phyloP scores from a whole-genome alignment of 2,113 vertebrate species.

The Hiodon alosoides region DNA sequence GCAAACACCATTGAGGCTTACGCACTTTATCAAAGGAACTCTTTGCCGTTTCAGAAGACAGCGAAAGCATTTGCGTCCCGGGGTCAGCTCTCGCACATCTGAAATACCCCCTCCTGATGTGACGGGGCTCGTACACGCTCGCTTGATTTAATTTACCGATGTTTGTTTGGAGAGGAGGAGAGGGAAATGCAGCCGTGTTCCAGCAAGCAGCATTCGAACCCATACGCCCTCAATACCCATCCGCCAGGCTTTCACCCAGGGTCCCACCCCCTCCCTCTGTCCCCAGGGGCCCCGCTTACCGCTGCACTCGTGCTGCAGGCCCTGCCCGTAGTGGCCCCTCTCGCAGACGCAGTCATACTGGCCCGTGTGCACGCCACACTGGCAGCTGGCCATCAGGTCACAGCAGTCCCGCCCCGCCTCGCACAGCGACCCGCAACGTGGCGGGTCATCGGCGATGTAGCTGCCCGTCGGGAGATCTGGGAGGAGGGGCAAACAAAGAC shows the following conservation, averaged over 20 bases:
- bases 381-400: constrained; percentile 93
- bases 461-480: constrained; percentile 88
- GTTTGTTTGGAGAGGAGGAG: too few relatives aligned
- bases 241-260: background rate
- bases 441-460: constrained; percentile 89
- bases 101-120: too few relatives aligned
- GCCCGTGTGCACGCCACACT: constrained; percentile 92
- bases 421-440: constrained; percentile 81
- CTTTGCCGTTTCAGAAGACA: too few relatives aligned
- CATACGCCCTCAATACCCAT: too few relatives aligned
- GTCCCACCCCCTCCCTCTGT: background rate
- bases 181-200: too few relatives aligned
- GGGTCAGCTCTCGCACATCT: too few relatives aligned
- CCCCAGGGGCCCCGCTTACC: constrained; percentile 53
- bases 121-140: too few relatives aligned
- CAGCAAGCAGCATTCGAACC: too few relatives aligned
- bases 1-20: too few relatives aligned
- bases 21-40: too few relatives aligned
- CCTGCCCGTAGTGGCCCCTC: constrained; percentile 90
- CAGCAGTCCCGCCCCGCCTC: constrained; percentile 81
- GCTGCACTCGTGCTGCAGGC: constrained; percentile 85
- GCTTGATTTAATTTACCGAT: too few relatives aligned
- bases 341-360: constrained; percentile 96
- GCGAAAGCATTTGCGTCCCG: too few relatives aligned
- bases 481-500: constrained; percentile 17